These are phyloP conservation scores for Lonchura striata DNA, from an alignment of 2,113 vertebrate species.

Conservation along the genomic window DNA sequence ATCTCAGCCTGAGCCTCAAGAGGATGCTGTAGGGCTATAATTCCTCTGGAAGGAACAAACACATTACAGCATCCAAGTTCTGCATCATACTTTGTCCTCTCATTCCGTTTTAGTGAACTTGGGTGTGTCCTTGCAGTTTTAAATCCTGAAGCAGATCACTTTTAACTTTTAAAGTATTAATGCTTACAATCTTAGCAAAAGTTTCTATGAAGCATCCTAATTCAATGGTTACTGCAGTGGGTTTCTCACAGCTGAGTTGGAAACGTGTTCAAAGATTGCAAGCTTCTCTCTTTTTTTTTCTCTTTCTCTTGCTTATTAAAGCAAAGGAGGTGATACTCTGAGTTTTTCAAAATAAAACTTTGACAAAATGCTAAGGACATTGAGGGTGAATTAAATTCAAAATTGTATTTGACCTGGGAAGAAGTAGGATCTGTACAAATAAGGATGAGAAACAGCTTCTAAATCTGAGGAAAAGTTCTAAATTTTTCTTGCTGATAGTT, in stretches of 20 bases:
- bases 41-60: background rate
- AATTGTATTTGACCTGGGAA: background rate
- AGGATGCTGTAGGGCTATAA: accelerated
- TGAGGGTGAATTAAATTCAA: background rate
- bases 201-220: background rate
- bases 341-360: background rate
- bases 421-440: background rate
- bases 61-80: background rate
- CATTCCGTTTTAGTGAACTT: background rate
- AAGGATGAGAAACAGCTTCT: background rate
- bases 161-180: background rate
- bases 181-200: background rate
- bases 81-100: background rate
- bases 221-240: background rate
- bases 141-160: background rate
- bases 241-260: background rate
- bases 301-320: background rate
- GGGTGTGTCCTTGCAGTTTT: background rate
- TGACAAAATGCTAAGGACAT: background rate
- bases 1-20: background rate
- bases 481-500: background rate
- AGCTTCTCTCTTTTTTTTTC: background rate
- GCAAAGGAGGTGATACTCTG: background rate
- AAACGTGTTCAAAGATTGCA: background rate
- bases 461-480: background rate